Percentiles rank a stretch among this genome's conserved stretches.
Conservation (phyloP, 2,797 vertebrate genomes). For the Sebastes goodei region DNA sequence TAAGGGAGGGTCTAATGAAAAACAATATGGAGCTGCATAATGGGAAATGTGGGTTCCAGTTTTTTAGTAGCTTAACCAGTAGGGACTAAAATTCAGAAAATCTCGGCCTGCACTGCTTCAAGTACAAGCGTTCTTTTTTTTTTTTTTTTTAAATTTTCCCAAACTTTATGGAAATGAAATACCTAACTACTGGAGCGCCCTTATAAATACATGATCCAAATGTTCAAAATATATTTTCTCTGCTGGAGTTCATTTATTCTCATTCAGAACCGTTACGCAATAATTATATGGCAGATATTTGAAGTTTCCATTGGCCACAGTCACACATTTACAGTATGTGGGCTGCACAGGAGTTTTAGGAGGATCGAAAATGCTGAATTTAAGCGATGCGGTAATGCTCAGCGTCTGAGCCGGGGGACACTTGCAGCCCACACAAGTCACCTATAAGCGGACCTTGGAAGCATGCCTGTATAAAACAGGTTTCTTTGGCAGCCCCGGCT, state of each 20-base stretch:
- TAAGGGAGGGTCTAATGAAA: background rate
- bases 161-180: background rate
- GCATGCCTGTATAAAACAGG: constrained; percentile 46
- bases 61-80: background rate
- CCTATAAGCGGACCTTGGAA: constrained; percentile 49
- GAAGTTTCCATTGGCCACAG: constrained; percentile 21
- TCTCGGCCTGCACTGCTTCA: background rate
- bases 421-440: constrained; percentile 60
- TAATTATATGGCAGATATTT: constrained; percentile 8
- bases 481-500: constrained; percentile 54
- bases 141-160: background rate
- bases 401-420: constrained; percentile 54
- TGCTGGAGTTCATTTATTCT: background rate
- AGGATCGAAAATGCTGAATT: constrained; percentile 44
- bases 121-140: background rate
- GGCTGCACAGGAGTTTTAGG: constrained; percentile 52
- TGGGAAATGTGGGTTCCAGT: background rate
- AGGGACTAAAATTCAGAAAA: background rate
- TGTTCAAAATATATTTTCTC: background rate
- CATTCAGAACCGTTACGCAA: constrained; percentile 49
- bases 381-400: constrained; percentile 55
- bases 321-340: constrained; percentile 37
- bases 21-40: background rate
- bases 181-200: background rate
- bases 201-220: background rate